A percentile compares a stretch with the other conserved stretches of the same genome.
Evolutionary conservation across 2,797 vertebrate genomes (phyloP).

Genomic region (Dendrocincla fuliginosa): DNA sequence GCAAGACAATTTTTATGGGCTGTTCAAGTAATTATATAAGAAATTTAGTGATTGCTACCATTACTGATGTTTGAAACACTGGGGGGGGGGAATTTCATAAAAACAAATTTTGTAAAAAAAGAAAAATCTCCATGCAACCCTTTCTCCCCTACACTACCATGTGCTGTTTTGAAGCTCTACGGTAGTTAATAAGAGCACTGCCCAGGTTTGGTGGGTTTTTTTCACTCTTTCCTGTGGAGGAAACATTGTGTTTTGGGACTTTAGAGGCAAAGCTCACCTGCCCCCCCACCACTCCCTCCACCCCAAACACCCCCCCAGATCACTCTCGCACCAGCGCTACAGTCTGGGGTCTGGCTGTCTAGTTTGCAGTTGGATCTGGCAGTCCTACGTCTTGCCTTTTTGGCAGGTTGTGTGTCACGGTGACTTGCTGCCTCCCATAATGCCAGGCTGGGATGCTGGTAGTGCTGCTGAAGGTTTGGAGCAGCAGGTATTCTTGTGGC

Average conservation of each 20-base stretch:
- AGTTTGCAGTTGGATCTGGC: background rate
- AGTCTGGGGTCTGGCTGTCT: fast-evolving
- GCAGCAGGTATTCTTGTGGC: background rate
- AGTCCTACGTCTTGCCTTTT: background rate
- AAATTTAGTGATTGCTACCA: background rate
- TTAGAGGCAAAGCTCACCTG: background rate
- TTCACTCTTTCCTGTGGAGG: fast-evolving
- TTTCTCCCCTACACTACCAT: fast-evolving
- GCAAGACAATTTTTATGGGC: background rate
- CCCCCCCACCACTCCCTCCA: too few relatives aligned
- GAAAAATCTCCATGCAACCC: background rate
- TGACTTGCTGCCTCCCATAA: background rate
- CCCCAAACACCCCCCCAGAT: background rate
- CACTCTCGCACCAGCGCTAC: background rate
- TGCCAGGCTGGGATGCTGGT: background rate
- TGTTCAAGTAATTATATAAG: background rate
- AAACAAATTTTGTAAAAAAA: background rate
- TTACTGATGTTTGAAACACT: background rate
- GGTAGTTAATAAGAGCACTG: background rate
- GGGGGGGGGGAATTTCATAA: background rate
- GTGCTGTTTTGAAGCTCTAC: background rate
- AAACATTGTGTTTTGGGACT: background rate
- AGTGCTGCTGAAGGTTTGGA: background rate
- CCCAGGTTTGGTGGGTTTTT: background rate
- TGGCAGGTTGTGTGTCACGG: fast-evolving